These are phyloP conservation scores for Xylophagus ater DNA, from an alignment of 2,888 invertebrate genomes.

Conservation along the genomic window DNA sequence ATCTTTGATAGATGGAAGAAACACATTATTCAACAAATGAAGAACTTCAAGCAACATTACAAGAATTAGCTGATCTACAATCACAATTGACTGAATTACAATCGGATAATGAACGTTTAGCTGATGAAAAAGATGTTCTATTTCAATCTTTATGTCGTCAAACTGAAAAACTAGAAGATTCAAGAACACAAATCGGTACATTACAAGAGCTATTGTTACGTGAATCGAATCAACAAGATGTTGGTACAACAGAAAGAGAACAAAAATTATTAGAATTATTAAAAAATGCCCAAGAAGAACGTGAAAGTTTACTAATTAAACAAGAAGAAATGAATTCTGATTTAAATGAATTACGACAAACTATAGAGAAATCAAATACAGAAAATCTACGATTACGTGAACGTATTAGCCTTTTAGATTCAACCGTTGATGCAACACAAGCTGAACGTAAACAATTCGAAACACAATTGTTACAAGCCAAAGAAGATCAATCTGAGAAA, in stretches of 20 bases:
- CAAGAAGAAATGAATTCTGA: constrained; percentile 69
- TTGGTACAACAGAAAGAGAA: constrained; percentile 60
- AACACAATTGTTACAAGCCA: constrained; percentile 55
- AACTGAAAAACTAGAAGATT: constrained; percentile 83
- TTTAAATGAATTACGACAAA: constrained; percentile 50
- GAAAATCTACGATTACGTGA: constrained; percentile 59
- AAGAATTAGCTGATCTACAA: constrained; percentile 83
- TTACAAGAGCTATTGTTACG: constrained; percentile 66
- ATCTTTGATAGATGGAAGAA: constrained; percentile 40
- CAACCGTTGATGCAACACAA: constrained; percentile 59
- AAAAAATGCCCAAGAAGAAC: constrained; percentile 73
- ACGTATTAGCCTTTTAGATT: constrained; percentile 57
- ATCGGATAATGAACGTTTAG: constrained; percentile 74
- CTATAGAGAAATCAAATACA: constrained; percentile 48
- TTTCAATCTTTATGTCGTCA: constrained; percentile 84
- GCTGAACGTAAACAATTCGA: constrained; percentile 66
- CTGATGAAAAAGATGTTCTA: constrained; percentile 80
- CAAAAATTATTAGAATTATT: constrained; percentile 74
- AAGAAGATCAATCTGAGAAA: constrained; percentile 62
- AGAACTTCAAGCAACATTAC: constrained; percentile 85
- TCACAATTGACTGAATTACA: constrained; percentile 76
- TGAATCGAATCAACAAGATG: constrained; percentile 57
- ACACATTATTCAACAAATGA: constrained; percentile 67
- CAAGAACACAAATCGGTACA: constrained; percentile 69
- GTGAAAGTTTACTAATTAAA: constrained; percentile 58